A percentile compares a stretch with the other conserved stretches of the same genome.
Evolutionary conservation across 2,113 vertebrate species (phyloP).

Genomic region (Mola mola): DNA sequence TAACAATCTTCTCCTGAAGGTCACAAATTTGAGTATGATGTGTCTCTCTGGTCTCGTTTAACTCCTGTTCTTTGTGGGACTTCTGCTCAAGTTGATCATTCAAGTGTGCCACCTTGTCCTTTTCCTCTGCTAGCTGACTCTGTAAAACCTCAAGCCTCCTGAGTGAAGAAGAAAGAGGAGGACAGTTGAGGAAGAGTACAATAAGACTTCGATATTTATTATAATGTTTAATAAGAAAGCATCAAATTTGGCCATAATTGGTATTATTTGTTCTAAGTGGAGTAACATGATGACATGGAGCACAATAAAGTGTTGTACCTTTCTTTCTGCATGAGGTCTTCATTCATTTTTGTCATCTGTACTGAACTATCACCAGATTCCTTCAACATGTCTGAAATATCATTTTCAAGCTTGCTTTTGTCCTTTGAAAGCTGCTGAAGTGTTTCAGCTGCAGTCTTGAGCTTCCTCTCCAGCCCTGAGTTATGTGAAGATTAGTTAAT

Average conservation of each 20-base stretch:
- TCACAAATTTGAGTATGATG: constrained; percentile 82
- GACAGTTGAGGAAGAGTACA: not conserved
- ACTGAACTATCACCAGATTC: constrained; percentile 93
- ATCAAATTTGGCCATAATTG: not conserved
- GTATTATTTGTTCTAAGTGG: not conserved
- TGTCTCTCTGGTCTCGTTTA: constrained; percentile 74
- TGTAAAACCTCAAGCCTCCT: constrained; percentile 91
- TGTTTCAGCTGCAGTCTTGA: constrained; percentile 86
- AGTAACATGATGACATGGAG: not conserved
- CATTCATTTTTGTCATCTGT: constrained; percentile 92
- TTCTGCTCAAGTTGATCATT: constrained; percentile 82
- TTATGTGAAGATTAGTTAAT: not conserved
- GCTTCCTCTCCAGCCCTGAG: constrained; percentile 87
- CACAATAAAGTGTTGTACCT: constrained; percentile 75
- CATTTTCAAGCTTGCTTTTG: constrained; percentile 90
- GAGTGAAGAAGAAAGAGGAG: constrained; percentile 5
- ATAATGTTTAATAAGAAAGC: not conserved
- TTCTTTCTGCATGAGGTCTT: constrained; percentile 89
- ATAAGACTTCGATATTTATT: not conserved
- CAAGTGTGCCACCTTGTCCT: constrained; percentile 81
- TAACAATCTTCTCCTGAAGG: constrained; percentile 81
- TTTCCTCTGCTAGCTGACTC: constrained; percentile 85
- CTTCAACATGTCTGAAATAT: constrained; percentile 92
- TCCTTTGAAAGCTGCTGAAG: constrained; percentile 86
- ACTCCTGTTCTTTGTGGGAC: constrained; percentile 82